Conservation (phyloP, 2,113 vertebrate species). For the Sapajus apella region DNA sequence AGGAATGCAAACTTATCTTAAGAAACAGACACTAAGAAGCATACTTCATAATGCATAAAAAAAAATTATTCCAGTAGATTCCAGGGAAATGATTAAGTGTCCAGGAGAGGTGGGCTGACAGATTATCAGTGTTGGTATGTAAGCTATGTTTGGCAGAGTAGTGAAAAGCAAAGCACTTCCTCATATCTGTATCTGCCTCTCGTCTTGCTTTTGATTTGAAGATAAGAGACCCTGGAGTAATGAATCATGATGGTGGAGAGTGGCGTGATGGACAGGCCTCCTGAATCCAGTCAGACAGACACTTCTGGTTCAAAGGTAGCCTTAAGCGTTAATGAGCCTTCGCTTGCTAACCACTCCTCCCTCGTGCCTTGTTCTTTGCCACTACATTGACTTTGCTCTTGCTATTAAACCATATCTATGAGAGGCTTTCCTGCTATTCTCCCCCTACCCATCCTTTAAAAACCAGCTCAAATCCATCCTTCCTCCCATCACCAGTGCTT, state of each 20-base stretch:
- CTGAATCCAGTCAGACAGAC: not conserved
- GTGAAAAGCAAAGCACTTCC: slow-evolving; percentile 64
- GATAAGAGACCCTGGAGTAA: slow-evolving; percentile 40
- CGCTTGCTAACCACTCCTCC: not conserved
- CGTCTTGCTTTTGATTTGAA: slow-evolving; percentile 53
- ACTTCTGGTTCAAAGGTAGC: slow-evolving; percentile 55
- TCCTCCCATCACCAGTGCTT: not conserved
- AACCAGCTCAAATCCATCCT: not conserved
- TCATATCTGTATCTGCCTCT: slow-evolving; percentile 68
- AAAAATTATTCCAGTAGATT: slow-evolving; percentile 52
- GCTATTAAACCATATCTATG: not conserved
- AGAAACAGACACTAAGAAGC: not conserved
- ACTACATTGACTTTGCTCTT: not conserved
- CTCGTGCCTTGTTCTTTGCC: not conserved
- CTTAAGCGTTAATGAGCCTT: not conserved
- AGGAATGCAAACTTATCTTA: slow-evolving; percentile 29
- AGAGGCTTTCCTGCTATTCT: not conserved
- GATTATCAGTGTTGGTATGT: slow-evolving; percentile 66
- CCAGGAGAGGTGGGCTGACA: slow-evolving; percentile 53
- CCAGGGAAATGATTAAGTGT: slow-evolving; percentile 73
- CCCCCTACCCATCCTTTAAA: not conserved
- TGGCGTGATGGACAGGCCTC: not conserved
- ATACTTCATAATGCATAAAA: not conserved
- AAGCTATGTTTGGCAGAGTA: slow-evolving; percentile 64
- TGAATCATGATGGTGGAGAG: not conserved